Conservation (phyloP, 1,140 invertebrate genomes). For the Trichoplusia ni region DNA sequence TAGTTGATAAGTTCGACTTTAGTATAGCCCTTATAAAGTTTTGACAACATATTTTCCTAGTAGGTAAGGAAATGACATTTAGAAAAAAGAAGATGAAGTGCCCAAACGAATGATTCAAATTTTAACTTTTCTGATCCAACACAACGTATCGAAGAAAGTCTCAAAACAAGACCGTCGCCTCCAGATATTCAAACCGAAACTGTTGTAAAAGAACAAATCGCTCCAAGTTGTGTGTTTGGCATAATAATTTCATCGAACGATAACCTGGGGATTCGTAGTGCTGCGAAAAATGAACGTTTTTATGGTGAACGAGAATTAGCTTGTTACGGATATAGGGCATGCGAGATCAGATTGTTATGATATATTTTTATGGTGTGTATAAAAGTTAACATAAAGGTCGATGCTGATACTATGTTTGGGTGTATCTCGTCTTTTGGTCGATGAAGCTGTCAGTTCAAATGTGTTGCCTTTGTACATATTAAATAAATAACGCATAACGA, state of each 20-base stretch:
- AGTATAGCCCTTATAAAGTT: too few species aligned
- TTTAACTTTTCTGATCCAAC: background rate
- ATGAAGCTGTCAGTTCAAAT: conserved; percentile 13
- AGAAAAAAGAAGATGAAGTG: too few species aligned
- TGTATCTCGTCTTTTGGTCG: conserved; percentile 10
- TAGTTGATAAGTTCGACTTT: too few species aligned
- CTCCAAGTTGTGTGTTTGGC: conserved; percentile 32
- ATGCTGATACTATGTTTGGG: background rate
- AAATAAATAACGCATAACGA: too few species aligned
- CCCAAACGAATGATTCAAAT: too few species aligned
- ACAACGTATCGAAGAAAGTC: background rate
- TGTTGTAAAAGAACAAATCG: conserved; percentile 34
- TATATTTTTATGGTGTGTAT: conserved; percentile 23
- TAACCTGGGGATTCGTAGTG: conserved; percentile 31
- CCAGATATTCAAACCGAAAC: conserved; percentile 2
- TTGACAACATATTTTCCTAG: too few species aligned
- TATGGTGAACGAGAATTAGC: conserved; percentile 32
- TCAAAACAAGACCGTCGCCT: conserved; percentile 12
- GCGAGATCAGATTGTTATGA: conserved; percentile 20
- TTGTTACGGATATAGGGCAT: conserved; percentile 28
- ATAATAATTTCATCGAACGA: conserved; percentile 39
- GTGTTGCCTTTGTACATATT: conserved; percentile 16
- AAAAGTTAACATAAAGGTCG: conserved; percentile 8
- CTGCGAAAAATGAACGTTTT: conserved; percentile 35
- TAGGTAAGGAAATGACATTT: too few species aligned